A percentile compares a stretch with the other conserved stretches of the same genome.
phyloP scores from a whole-genome alignment of 2,797 vertebrate genomes.

The Sphenodon punctatus region DNA sequence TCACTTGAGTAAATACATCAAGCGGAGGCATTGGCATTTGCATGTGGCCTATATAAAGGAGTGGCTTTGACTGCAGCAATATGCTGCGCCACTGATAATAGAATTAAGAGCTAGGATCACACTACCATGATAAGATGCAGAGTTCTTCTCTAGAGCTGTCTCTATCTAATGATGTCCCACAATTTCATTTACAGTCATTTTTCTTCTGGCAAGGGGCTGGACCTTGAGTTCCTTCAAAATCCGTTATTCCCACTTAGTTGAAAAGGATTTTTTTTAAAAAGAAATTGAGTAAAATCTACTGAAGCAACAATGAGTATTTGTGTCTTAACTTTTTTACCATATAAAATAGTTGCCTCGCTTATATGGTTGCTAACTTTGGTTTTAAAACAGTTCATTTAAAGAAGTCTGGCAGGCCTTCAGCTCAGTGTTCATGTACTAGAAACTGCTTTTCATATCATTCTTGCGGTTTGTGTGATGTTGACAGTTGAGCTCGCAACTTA shows the following conservation, averaged over 20 bases:
- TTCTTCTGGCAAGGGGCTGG: background rate
- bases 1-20: background rate
- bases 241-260: accelerated
- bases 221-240: background rate
- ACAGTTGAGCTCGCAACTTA: no score
- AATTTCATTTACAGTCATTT: background rate
- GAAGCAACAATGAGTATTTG: accelerated
- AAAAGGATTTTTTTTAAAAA: accelerated
- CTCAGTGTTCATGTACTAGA: background rate
- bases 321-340: background rate
- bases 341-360: no score
- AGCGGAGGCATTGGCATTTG: background rate
- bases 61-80: background rate
- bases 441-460: accelerated
- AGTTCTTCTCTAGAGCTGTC: background rate
- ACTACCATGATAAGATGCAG: background rate
- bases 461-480: background rate
- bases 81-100: background rate
- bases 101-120: background rate
- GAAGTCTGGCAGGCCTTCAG: no score
- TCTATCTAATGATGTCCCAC: background rate
- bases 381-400: no score
- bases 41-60: background rate
- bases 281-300: accelerated
- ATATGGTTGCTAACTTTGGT: background rate